phyloP scores from a whole-genome alignment of 2,888 invertebrate species.

The Eilema sororculum region DNA sequence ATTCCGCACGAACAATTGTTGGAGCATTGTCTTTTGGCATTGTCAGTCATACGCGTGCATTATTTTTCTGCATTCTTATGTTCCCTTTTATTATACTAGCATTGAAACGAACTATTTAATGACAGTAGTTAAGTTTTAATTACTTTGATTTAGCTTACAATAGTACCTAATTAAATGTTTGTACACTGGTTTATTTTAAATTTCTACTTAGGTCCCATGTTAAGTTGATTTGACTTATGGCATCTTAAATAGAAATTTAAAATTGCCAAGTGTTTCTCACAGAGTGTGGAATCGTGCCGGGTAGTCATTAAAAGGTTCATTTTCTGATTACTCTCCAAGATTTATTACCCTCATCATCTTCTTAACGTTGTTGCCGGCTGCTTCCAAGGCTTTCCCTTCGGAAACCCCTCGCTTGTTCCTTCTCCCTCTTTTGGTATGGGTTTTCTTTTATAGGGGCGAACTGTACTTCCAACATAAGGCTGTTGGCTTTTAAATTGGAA shows the following conservation, averaged over 20 bases:
- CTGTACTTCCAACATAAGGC: background rate
- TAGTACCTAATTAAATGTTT: background rate
- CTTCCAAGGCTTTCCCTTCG: no score
- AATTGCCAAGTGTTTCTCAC: background rate
- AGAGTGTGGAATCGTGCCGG: background rate
- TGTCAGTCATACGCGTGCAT: conserved; percentile 16
- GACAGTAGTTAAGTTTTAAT: background rate
- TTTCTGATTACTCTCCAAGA: background rate
- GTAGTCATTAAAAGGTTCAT: background rate
- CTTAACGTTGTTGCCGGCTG: no score
- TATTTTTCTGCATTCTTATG: conserved; percentile 21
- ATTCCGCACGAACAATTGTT: conserved; percentile 32
- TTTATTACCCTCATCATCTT: background rate
- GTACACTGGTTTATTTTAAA: no score
- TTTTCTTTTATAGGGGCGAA: no score
- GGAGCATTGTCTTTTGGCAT: conserved; percentile 29
- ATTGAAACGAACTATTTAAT: background rate
- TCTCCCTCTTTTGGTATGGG: no score
- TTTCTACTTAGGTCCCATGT: background rate
- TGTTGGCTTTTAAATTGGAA: background rate
- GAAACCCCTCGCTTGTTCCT: no score
- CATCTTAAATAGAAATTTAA: no score
- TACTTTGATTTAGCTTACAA: background rate
- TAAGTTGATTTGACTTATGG: background rate
- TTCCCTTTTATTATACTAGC: background rate